Percentiles rank a stretch among this genome's conserved stretches.
phyloP scores from a whole-genome alignment of 2,888 invertebrate genomes.

The Ectemnius cavifrons region DNA sequence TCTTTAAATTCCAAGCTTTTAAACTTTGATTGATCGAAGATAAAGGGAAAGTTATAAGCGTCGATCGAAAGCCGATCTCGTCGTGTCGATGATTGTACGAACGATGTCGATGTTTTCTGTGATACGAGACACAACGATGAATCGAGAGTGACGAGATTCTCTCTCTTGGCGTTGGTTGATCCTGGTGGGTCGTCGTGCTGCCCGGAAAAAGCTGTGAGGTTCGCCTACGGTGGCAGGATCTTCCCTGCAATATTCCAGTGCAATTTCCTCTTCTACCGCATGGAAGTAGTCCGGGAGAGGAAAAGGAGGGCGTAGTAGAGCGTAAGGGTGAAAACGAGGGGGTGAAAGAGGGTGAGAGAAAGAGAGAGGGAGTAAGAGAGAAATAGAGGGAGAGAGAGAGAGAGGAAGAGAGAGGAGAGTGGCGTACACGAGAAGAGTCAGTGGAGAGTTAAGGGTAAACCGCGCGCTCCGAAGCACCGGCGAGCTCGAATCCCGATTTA shows the following conservation, averaged over 20 bases:
- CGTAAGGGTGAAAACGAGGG: slow-evolving; percentile 28
- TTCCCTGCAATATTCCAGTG: slow-evolving; percentile 21
- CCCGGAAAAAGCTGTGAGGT: neutral
- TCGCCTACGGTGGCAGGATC: slow-evolving; percentile 10
- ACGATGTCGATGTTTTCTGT: slow-evolving; percentile 48
- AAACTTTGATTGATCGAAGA: too few relatives aligned
- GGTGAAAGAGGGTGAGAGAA: slow-evolving; percentile 23
- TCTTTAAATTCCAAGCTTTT: too few relatives aligned
- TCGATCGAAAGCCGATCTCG: too few relatives aligned
- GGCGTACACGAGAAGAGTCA: neutral
- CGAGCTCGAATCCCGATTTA: neutral
- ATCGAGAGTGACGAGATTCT: slow-evolving; percentile 22
- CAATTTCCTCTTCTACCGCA: slow-evolving; percentile 18
- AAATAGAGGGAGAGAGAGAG: neutral
- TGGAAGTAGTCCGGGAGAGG: slow-evolving; percentile 18
- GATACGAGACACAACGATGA: slow-evolving; percentile 58
- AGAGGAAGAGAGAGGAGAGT: neutral
- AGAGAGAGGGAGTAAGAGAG: neutral
- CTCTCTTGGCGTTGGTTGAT: slow-evolving; percentile 24
- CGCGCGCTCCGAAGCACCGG: slow-evolving; percentile 11
- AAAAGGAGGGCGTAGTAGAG: neutral
- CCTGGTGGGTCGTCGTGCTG: neutral
- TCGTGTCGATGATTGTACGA: too few relatives aligned
- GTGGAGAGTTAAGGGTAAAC: neutral
- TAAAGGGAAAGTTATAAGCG: too few relatives aligned